Evolutionary conservation across 2,113 vertebrate genomes (phyloP).

Genomic region (Lamprotornis superbus): DNA sequence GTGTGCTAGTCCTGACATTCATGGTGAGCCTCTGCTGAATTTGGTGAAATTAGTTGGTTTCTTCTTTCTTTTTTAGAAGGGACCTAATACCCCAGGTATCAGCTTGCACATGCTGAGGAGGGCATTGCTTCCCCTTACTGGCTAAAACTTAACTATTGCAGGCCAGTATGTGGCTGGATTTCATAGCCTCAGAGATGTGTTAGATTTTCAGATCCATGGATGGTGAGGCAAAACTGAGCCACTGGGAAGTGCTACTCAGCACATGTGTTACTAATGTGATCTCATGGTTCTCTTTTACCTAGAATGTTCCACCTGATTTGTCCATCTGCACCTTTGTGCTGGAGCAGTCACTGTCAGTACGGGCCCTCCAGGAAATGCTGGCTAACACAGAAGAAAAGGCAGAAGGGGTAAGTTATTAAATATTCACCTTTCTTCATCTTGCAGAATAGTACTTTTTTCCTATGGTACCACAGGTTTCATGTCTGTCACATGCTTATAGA

Average conservation of each 20-base stretch:
- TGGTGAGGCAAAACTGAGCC: background rate
- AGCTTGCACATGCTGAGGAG: background rate
- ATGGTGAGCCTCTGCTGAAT: background rate
- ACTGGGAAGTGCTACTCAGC: background rate
- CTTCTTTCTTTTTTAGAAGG: background rate
- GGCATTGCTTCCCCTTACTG: background rate
- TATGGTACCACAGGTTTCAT: background rate
- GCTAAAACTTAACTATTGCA: background rate
- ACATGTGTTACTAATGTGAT: background rate
- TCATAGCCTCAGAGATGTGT: background rate
- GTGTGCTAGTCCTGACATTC: background rate
- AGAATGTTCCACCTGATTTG: conserved; percentile 98
- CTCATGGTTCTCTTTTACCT: conserved; percentile 30
- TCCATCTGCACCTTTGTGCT: conserved; percentile 97
- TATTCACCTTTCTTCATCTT: background rate
- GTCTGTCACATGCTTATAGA: background rate
- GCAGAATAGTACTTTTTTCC: background rate
- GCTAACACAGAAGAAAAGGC: conserved; percentile 90
- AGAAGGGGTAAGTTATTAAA: conserved; percentile 86
- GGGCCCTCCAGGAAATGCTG: conserved; percentile 96
- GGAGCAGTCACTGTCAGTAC: conserved; percentile 93
- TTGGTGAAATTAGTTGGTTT: background rate
- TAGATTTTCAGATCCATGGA: background rate
- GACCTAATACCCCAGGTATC: background rate
- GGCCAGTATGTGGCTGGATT: background rate